Base-by-base conservation (phyloP, 2,797 vertebrate species). In the Heliangelus exortis region DNA sequence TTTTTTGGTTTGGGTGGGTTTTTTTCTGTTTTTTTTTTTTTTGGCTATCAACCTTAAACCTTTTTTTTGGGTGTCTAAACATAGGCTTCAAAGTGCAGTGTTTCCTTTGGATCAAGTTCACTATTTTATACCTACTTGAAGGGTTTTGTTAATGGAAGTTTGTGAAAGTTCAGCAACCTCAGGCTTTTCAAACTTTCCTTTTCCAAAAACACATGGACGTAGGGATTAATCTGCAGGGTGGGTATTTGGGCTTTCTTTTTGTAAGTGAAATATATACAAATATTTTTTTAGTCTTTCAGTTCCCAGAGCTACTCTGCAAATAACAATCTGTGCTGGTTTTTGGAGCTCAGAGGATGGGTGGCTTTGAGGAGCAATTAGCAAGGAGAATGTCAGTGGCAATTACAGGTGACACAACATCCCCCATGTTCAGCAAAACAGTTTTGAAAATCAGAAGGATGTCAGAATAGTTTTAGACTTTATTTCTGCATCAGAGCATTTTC, bases 61-160 rank as follows among this genome's bases (percentile, higher is more conserved):
- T 54, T 21, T 85, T 36, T 34, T 67, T 50, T 23, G 59, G 34
- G 45, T 84, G 63, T 25, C 58, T 89, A 63, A 96, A 82, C 29
- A 39, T 83, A 75, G 80, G 29, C 53, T 80, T 89, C 91, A 89
- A 67, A 95, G 63, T 13, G n/a, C 69, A 89, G 20, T 14, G 8
- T 90, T 93, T 55, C 87, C 65, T 91, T 80, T 73, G 71, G 77
- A 85, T 88, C 77, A 33, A 25, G 50, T 67, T 94, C n/a, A 17
- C 65, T 78, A 4, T 74, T 77, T 63, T 29, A 28, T 61, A 54
- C 47, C 45, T 71, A 1, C n/a, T 76, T 71, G 15, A 21, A 28
- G 18, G 16, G 5, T 1, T 74, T 73, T 48, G 12, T 26, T 31
- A 8, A 6, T 43, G 43, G 21, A 21, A 47, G 33, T 71, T 85